phyloP scores from a whole-genome alignment of 2,113 vertebrate species.

The Gulo gulo region DNA sequence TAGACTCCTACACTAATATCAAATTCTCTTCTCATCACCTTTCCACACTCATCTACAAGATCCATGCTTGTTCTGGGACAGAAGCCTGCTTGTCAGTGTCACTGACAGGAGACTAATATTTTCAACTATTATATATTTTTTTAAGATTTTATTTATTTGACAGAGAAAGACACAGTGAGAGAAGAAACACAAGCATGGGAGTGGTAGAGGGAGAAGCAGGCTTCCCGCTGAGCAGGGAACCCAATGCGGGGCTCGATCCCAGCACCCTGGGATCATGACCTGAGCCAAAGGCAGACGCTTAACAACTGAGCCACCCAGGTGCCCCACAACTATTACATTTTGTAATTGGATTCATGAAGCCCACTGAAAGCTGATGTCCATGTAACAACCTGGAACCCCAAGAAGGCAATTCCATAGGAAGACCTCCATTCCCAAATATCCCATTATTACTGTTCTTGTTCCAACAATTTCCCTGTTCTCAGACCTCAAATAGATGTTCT shows the following conservation, averaged over 20 bases:
- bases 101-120: not conserved
- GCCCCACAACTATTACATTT: not conserved
- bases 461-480: not conserved
- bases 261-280: too few species aligned
- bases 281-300: too few species aligned
- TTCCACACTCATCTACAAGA: not conserved
- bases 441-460: not conserved
- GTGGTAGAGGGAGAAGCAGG: too few species aligned
- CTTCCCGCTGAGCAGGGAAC: too few species aligned
- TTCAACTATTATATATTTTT: not conserved
- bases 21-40: not conserved
- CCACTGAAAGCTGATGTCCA: not conserved
- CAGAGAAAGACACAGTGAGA: too few species aligned
- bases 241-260: too few species aligned
- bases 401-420: not conserved
- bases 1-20: not conserved
- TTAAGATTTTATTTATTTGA: too few species aligned
- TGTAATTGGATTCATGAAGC: not conserved
- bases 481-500: not conserved
- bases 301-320: too few species aligned
- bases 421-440: not conserved
- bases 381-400: not conserved
- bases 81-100: not conserved
- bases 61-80: not conserved
- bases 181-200: too few species aligned